Evolutionary conservation across 2,888 invertebrate genomes (phyloP), one percentile per base, ranked within the genome.

Genomic region (Listrodromus nycthemerus): DNA sequence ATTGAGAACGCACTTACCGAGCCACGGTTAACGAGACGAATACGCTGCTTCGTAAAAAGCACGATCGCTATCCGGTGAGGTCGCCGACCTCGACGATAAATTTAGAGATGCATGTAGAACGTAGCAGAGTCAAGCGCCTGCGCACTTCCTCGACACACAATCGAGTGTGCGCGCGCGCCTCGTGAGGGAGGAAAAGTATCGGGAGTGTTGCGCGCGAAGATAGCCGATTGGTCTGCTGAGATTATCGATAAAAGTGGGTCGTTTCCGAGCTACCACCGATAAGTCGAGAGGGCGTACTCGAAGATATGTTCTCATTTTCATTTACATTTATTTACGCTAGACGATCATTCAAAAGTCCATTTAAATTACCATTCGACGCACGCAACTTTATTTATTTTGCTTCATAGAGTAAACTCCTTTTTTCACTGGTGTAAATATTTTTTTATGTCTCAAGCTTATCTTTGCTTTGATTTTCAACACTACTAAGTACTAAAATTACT

Each of bases 181-280:
- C 33, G 21, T 4, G 41, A 33, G 66, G 21, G 41, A 67, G 50
- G 4, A 55, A 67, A 66, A 66, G 52, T 52, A 66, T 24, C 55
- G 24, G 7, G 30, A 77, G 58, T 58, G 55, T 58, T 13, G 21
- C 21, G 41, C 41, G n/a, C 41, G n/a, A 37, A 19, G 67, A 45
- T 48, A 67, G 52, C 10, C 27, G 45, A 71, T 58, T 24, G 55
- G 67, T 45, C 33, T 65, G 13, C 41, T 13, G 30, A 65, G 66
- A 75, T 75, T 71, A 45, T 80, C 73, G 58, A 67, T 50, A 58
- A 80, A 45, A 80, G 66, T 58, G 67, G 80, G 80, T 67, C 73
- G 66, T 61, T 30, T 48, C 67, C 41, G 45, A 37, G 16, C 30
- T 48, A 16, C 48, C n/a, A 61, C 13, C 16, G 48, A 30, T 48